phyloP scores from a whole-genome alignment of 1,140 invertebrate genomes.

The Pissodes strobi region DNA sequence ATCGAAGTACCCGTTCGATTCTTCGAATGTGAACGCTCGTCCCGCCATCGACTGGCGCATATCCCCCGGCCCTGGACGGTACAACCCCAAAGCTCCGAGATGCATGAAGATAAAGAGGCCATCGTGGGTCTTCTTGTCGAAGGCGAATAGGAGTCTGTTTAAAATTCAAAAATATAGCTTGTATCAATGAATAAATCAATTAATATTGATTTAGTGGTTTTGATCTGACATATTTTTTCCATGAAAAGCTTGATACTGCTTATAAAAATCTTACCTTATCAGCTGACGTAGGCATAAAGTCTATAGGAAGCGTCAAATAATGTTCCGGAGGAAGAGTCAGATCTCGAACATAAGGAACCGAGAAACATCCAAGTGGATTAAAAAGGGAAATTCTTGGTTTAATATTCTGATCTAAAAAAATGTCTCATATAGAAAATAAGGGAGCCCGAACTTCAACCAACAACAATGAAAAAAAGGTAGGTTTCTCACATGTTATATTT shows the following conservation, averaged over 20 bases:
- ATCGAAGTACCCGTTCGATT: conserved; percentile 39
- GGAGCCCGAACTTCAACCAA: neutral
- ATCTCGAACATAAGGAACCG: conserved; percentile 12
- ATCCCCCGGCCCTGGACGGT: conserved; percentile 44
- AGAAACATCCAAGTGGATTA: conserved; percentile 33
- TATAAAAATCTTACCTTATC: conserved; percentile 30
- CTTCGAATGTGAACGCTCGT: conserved; percentile 37
- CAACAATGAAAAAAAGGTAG: no score
- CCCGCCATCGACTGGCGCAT: conserved; percentile 42
- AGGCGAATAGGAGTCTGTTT: conserved; percentile 28
- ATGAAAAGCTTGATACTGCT: no score
- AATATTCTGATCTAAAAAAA: conserved; percentile 32
- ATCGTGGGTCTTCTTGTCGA: conserved; percentile 46
- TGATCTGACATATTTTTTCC: no score
- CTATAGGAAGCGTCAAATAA: conserved; percentile 31
- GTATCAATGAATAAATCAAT: no score
- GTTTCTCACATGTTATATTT: conserved; percentile 43
- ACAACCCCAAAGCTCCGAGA: conserved; percentile 31
- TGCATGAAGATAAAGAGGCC: conserved; percentile 38
- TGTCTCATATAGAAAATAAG: neutral
- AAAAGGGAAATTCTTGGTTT: conserved; percentile 23
- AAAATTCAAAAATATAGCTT: conserved; percentile 36
- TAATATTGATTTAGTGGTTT: no score
- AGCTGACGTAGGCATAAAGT: conserved; percentile 23
- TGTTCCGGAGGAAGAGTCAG: conserved; percentile 26